phyloP scores from a whole-genome alignment of 2,113 vertebrate species.

The Salvelinus sp. region DNA sequence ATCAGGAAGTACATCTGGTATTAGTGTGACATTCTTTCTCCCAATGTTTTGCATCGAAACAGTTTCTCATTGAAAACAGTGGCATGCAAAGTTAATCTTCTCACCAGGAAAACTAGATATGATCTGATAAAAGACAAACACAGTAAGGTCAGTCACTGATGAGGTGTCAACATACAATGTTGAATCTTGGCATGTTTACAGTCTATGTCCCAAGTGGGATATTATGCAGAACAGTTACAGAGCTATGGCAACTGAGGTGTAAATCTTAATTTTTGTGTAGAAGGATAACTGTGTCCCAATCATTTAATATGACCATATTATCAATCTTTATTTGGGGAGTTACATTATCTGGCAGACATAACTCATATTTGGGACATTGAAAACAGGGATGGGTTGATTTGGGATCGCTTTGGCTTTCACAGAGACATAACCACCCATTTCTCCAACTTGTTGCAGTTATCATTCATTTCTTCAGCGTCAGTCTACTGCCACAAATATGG shows the following conservation, averaged over 20 bases:
- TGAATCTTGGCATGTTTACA: background rate
- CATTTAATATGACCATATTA: background rate
- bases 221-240: background rate
- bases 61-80: background rate
- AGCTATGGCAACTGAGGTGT: background rate
- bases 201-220: background rate
- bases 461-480: slow-evolving; percentile 54
- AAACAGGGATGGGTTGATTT: slow-evolving; percentile 53
- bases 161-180: background rate
- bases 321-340: slow-evolving; percentile 9
- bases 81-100: background rate
- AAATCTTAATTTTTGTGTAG: background rate
- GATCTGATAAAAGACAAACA: background rate
- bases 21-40: background rate
- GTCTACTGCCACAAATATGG: slow-evolving; percentile 64
- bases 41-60: background rate
- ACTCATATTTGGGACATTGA: slow-evolving; percentile 52
- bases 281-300: background rate
- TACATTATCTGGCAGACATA: slow-evolving; percentile 34
- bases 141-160: too few relatives aligned
- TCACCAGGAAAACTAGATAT: background rate
- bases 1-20: background rate
- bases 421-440: slow-evolving; percentile 39
- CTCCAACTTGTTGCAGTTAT: slow-evolving; percentile 61
- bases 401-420: slow-evolving; percentile 59